phyloP scores from a whole-genome alignment of 2,888 invertebrate genomes.

The Caenorhabditis sp. region DNA sequence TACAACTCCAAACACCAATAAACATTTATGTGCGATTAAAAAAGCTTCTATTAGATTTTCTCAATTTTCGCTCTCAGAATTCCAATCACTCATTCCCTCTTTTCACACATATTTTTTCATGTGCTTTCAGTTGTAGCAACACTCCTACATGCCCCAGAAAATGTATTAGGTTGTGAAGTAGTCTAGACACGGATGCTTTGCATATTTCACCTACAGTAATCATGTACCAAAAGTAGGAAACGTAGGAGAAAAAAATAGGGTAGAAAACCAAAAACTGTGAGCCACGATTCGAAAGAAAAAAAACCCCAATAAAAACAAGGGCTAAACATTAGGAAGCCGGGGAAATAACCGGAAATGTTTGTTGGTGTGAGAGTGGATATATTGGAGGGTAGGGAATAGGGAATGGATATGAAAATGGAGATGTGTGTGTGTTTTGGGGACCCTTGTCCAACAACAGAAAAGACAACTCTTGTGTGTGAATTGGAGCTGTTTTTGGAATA shows the following conservation, averaged over 20 bases:
- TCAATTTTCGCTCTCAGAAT: background rate
- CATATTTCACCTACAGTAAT: too few species aligned
- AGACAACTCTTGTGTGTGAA: too few species aligned
- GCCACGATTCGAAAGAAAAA: background rate
- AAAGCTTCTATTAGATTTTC: too few species aligned
- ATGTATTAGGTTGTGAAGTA: too few species aligned
- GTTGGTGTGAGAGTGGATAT: conserved; percentile 3
- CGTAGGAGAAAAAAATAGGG: too few species aligned
- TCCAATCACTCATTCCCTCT: too few species aligned
- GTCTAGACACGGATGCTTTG: too few species aligned
- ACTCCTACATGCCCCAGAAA: too few species aligned
- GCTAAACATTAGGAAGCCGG: background rate
- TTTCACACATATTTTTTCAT: conserved; percentile 5
- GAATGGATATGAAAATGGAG: conserved; percentile 32
- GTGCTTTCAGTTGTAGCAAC: too few species aligned
- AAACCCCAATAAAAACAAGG: background rate
- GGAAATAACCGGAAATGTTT: conserved; percentile 52
- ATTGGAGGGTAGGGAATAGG: conserved; percentile 1
- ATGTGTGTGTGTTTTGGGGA: background rate
- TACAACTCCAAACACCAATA: conserved; percentile 33
- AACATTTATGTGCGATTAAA: conserved; percentile 18
- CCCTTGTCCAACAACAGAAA: background rate
- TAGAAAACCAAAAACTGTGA: too few species aligned
- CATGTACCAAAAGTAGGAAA: too few species aligned
- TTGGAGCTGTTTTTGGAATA: background rate